Conservation (phyloP, 2,797 vertebrate genomes). For the Sebastes taczanowskii region DNA sequence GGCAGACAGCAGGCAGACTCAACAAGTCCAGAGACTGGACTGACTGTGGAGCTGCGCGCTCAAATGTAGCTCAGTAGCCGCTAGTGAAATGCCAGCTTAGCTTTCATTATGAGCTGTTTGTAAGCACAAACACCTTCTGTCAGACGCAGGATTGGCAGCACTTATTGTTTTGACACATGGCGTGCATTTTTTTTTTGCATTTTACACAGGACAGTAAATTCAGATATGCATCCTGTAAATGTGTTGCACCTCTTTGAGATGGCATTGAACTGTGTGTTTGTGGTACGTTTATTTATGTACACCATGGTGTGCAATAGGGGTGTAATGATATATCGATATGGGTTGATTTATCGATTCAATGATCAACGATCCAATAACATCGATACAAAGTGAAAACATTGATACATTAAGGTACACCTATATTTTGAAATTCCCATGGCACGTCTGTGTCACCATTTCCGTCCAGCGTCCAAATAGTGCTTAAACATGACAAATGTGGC, state of each 20-base stretch:
- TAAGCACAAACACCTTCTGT: conserved; percentile 40
- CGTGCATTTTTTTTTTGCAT: not conserved
- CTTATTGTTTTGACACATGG: not conserved
- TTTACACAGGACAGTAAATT: not conserved
- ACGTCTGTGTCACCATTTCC: too few species aligned
- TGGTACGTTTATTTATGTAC: not conserved
- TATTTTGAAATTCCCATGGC: too few species aligned
- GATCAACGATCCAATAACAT: too few species aligned
- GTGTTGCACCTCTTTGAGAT: not conserved
- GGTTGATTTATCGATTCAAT: too few species aligned
- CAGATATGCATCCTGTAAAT: not conserved
- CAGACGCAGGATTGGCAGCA: conserved; percentile 16
- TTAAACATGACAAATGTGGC: too few species aligned
- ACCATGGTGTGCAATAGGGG: not conserved
- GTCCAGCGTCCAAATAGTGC: too few species aligned
- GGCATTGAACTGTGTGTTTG: not conserved
- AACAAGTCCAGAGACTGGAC: conserved; percentile 36
- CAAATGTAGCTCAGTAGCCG: not conserved
- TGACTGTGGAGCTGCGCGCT: conserved; percentile 1
- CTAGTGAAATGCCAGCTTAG: conserved; percentile 6
- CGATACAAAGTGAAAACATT: too few species aligned
- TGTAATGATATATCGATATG: too few species aligned
- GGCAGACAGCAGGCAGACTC: conserved; percentile 31
- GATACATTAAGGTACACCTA: too few species aligned
- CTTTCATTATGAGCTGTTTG: conserved; percentile 27